These are phyloP conservation scores for Syrrhaptes paradoxus DNA, from an alignment of 2,113 vertebrate genomes.

Conservation along the genomic window DNA sequence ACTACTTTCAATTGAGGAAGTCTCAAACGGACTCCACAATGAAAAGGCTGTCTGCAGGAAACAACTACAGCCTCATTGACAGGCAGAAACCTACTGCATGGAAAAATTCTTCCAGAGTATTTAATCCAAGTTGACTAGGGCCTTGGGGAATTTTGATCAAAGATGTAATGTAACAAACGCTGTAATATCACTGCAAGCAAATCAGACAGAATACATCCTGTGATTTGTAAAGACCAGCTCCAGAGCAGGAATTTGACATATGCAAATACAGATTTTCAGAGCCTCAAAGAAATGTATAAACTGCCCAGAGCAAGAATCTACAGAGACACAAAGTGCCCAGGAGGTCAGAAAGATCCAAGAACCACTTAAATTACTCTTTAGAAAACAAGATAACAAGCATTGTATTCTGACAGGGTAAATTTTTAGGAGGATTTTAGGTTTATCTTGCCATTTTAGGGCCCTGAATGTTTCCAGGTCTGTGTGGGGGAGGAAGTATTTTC, in stretches of 20 bases:
- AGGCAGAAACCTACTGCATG: background rate
- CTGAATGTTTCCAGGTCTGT: background rate
- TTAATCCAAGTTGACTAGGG: background rate
- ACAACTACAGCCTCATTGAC: background rate
- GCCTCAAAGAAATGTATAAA: background rate
- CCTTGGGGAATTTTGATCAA: background rate
- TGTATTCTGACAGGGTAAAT: background rate
- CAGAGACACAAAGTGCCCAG: background rate
- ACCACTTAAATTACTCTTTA: background rate
- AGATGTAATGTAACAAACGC: background rate
- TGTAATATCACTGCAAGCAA: background rate
- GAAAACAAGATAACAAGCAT: background rate
- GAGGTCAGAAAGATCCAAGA: background rate
- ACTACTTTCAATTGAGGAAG: background rate
- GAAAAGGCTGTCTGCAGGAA: background rate
- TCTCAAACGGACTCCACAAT: background rate
- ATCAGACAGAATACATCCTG: background rate
- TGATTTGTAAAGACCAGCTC: background rate
- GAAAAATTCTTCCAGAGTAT: background rate
- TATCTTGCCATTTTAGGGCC: background rate
- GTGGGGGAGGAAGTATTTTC: background rate
- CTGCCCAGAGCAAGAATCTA: background rate
- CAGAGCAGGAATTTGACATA: background rate
- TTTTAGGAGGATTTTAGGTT: background rate
- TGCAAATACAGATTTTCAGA: background rate